phyloP scores from a whole-genome alignment of 2,797 vertebrate genomes.

The Hydrolagus colliei region DNA sequence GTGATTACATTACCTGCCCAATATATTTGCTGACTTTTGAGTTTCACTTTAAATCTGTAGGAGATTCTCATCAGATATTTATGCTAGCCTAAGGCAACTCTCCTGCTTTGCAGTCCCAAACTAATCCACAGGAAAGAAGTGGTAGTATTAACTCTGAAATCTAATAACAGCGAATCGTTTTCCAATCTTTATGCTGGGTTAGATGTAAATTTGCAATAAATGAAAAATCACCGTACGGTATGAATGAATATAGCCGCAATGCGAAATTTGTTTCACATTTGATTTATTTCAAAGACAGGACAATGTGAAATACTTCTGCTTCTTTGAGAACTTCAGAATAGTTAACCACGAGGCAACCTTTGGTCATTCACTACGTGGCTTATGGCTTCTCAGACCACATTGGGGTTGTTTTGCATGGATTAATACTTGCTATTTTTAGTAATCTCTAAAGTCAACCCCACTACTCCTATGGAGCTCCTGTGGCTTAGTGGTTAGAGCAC shows the following conservation, averaged over 20 bases:
- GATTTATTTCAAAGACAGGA: no score
- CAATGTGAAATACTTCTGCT: no score
- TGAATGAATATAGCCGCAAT: background rate
- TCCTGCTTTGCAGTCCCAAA: constrained; percentile 16
- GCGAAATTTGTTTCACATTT: constrained; percentile 5
- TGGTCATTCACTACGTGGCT: no score
- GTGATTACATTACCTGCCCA: constrained; percentile 28
- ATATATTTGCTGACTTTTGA: constrained; percentile 23
- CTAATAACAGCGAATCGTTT: constrained; percentile 15
- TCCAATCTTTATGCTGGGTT: background rate
- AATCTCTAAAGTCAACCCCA: no score
- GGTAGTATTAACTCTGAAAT: constrained; percentile 25
- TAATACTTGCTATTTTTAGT: no score
- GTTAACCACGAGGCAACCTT: no score
- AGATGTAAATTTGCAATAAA: constrained; percentile 17
- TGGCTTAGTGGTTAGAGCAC: no score
- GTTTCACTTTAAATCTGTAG: constrained; percentile 17
- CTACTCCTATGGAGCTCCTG: no score
- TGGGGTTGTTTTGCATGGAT: no score
- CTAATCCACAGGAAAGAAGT: constrained; percentile 29
- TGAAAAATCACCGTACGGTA: background rate
- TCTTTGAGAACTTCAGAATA: no score
- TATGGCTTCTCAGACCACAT: no score
- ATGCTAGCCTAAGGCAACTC: constrained; percentile 27
- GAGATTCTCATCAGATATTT: constrained; percentile 17